Evolutionary conservation across 2,888 invertebrate genomes (phyloP), one percentile per base, ranked within the genome.

Genomic region (Lochmaea capreae): DNA sequence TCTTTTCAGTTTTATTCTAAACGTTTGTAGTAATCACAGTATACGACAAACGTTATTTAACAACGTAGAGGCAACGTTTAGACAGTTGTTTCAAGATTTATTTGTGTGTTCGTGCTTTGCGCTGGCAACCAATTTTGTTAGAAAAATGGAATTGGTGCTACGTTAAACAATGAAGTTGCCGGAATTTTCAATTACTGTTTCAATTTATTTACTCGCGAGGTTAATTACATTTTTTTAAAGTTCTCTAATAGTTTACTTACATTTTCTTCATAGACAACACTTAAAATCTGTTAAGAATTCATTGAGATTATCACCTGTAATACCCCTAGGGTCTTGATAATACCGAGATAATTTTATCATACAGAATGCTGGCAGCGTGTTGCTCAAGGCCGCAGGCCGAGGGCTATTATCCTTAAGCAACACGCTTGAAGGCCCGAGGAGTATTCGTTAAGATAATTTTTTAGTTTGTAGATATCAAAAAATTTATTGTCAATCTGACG

Each of bases 1-100:
- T 63, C 62, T 39, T 63, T 43, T 54, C 54, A 54, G 54, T 54
- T 54, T 54, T 54, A 54, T 54, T 54, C 18, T 54, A 54, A 54
- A 16, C 18, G 54, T 54, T 54, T 54, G 54, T 16, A 54, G 54
- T 18, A 54, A 54, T 54, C 54, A 54, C 54, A 16, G 54, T 54
- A 54, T 16, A 54, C 54, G 54, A 54, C 54, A 54, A 54, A 54
- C 54, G 10, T 54, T 54, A 54, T 54, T 54, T 54, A 54, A 54
- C 54, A 54, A 16, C 16, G 18, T 54, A 54, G 54, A 8, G 33
- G 33, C 9, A 16, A 18, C 54, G 54, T 16, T 54, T 10, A 54
- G 16, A 54, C 54, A 54, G 16, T 54, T 18, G 54, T 54, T 39
- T 54, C 54, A 18, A 54, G 54, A 54, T 54, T 54, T 54, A 54